Percentiles rank a stretch among this genome's conserved stretches.
Evolutionary conservation across 2,888 invertebrate species (phyloP).

Genomic region (Tridacna crocea): DNA sequence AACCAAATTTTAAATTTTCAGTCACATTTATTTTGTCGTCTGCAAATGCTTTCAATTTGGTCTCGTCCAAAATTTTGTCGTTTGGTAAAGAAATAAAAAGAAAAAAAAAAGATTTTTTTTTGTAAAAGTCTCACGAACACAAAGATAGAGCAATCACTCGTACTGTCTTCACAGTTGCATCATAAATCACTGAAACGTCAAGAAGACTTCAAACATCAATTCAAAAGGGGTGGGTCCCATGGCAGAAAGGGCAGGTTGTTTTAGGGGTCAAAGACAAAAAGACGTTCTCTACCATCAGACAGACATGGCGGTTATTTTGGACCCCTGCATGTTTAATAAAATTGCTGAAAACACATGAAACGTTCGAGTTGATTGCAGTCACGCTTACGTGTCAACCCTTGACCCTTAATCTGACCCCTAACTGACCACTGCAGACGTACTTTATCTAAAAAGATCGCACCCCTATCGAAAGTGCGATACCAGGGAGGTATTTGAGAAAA

Average conservation of each 20-base stretch:
- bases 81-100: no score
- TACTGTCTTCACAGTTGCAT: background rate
- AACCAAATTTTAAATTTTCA: no score
- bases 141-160: no score
- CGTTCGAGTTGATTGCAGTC: conserved; percentile 45
- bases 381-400: conserved; percentile 62
- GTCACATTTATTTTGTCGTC: no score
- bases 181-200: background rate
- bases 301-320: background rate
- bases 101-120: no score
- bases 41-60: no score
- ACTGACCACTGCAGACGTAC: conserved; percentile 41
- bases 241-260: background rate
- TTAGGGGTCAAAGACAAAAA: conserved; percentile 10
- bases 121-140: no score
- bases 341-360: conserved; percentile 25
- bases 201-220: background rate
- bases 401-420: conserved; percentile 57
- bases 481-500: no score
- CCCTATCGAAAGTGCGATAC: background rate
- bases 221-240: background rate
- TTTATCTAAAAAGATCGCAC: conserved; percentile 26
- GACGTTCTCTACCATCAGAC: background rate
- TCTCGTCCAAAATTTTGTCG: no score
- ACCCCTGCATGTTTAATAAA: conserved; percentile 24